phyloP scores from a whole-genome alignment of 35 echinoderm and acorn worm genomes.

The Ophiothrix spiculata region DNA sequence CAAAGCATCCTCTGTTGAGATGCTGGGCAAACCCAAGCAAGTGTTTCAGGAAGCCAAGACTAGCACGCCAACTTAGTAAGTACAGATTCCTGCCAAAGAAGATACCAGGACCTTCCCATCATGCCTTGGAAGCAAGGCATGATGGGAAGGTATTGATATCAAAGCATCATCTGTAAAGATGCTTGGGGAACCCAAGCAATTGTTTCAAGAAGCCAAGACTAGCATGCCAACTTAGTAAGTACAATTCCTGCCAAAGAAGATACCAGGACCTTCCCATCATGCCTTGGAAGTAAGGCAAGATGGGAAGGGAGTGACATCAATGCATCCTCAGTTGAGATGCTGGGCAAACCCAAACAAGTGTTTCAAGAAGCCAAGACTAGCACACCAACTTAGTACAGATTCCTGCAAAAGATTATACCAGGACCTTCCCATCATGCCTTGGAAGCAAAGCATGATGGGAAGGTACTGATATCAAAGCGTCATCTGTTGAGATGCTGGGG shows the following conservation, averaged over 20 bases:
- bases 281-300: too few relatives aligned
- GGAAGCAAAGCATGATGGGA: too few relatives aligned
- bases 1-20: conserved; percentile 69
- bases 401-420: too few relatives aligned
- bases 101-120: too few relatives aligned
- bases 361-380: conserved; percentile 79
- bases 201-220: conserved; percentile 73
- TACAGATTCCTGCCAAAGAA: not conserved
- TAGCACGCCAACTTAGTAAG: conserved; percentile 66
- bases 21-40: conserved; percentile 44
- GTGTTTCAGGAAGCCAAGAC: conserved; percentile 78
- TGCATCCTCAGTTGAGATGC: conserved; percentile 71
- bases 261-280: too few relatives aligned
- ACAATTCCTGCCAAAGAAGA: not conserved
- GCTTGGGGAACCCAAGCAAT: conserved; percentile 37
- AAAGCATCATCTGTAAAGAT: conserved; percentile 72
- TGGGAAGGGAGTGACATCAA: too few relatives aligned
- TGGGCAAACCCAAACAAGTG: conserved; percentile 46
- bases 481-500: too few relatives aligned
- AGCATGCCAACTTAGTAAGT: conserved; percentile 63
- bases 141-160: conserved; percentile 78
- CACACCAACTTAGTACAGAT: conserved; percentile 52
- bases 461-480: too few relatives aligned
- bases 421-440: too few relatives aligned
- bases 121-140: too few relatives aligned